Conservation (phyloP, 2,888 invertebrate species). For the Leptopilina myrica region DNA sequence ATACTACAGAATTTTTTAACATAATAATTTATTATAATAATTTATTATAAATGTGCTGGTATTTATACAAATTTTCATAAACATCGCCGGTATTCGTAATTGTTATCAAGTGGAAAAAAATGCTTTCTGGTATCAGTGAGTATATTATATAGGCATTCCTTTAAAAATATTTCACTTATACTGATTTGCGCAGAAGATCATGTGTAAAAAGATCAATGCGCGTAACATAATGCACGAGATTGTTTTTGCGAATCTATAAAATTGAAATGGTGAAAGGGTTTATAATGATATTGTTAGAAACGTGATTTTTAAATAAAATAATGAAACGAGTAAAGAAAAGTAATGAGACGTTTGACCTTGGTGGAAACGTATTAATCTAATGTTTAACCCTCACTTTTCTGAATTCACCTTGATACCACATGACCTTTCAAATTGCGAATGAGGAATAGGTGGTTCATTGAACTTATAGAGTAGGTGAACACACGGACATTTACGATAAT, state of each 20-base stretch:
- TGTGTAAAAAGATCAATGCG: no score
- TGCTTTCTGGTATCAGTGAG: no score
- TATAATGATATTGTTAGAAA: not conserved
- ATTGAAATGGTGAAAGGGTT: no score
- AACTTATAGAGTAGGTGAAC: slow-evolving; percentile 58
- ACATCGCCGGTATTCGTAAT: not conserved
- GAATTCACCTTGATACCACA: slow-evolving; percentile 33
- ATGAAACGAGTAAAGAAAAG: not conserved
- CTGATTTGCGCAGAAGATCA: no score
- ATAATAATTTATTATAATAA: not conserved
- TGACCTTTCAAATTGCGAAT: slow-evolving; percentile 54
- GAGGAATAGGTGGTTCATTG: slow-evolving; percentile 53
- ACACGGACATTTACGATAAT: slow-evolving; percentile 65
- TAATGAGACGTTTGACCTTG: slow-evolving; percentile 16
- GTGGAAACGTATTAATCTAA: slow-evolving; percentile 14
- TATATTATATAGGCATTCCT: not conserved
- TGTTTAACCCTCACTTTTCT: slow-evolving; percentile 25
- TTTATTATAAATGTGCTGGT: not conserved
- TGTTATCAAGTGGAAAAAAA: not conserved
- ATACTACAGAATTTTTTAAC: no score
- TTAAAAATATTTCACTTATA: not conserved
- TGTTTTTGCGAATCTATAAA: no score
- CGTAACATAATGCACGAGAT: no score
- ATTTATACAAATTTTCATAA: not conserved
- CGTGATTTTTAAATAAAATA: no score